A percentile compares a stretch with the other conserved stretches of the same genome.
These are phyloP conservation scores for Glaucidium brasilianum DNA, from an alignment of 2,113 vertebrate species.

Conservation along the genomic window DNA sequence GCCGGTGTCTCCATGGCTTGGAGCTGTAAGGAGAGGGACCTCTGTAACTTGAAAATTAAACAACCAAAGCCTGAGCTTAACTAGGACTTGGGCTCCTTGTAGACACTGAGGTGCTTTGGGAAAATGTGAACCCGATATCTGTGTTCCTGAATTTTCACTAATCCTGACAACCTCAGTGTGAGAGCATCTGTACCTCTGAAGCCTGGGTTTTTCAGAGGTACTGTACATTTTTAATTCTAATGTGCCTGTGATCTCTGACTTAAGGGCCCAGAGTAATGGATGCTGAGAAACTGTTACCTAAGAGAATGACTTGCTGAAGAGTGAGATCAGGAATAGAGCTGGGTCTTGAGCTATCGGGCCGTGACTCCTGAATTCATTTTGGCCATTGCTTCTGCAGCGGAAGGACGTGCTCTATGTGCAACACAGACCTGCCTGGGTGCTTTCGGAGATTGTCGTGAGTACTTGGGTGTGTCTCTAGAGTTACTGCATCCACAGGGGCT, in stretches of 20 bases:
- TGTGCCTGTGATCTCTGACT: background rate
- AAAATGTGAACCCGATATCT: background rate
- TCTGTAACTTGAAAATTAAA: background rate
- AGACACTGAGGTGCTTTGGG: background rate
- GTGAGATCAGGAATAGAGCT: background rate
- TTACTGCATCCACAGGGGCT: background rate
- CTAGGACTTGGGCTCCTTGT: background rate
- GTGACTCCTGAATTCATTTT: background rate
- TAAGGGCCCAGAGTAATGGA: too few relatives aligned
- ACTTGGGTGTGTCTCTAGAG: too few relatives aligned
- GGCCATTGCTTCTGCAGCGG: background rate
- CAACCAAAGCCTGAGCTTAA: background rate
- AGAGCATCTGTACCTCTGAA: background rate
- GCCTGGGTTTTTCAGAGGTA: background rate
- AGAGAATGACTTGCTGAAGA: background rate
- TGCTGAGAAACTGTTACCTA: background rate
- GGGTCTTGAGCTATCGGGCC: background rate
- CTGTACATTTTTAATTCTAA: background rate
- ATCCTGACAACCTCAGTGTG: too few relatives aligned
- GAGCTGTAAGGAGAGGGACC: background rate
- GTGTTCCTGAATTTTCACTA: background rate
- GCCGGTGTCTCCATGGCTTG: background rate
- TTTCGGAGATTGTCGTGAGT: background rate
- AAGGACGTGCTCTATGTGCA: background rate
- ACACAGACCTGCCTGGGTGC: background rate